Conservation (phyloP, 2,113 vertebrate species). For the Thomomys bottae region DNA sequence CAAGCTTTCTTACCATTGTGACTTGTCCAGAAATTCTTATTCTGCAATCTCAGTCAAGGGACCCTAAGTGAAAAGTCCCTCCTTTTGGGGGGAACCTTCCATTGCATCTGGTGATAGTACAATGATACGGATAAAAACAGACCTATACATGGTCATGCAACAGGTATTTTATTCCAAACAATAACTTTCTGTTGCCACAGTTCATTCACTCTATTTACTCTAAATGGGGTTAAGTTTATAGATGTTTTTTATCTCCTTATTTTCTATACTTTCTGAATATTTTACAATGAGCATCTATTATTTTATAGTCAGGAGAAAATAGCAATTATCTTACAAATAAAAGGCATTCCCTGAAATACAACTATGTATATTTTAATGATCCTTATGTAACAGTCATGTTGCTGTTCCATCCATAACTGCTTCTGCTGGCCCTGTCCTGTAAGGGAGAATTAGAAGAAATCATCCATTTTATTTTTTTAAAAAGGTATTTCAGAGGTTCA, state of each 20-base stretch:
- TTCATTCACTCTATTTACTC: neutral
- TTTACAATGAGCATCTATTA: constrained; percentile 34
- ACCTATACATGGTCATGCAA: neutral
- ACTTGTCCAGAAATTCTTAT: no score
- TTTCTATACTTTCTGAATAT: constrained; percentile 57
- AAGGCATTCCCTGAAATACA: constrained; percentile 1
- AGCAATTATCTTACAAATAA: neutral
- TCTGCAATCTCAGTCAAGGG: no score
- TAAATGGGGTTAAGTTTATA: constrained; percentile 19
- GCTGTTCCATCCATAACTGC: neutral
- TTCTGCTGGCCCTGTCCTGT: neutral
- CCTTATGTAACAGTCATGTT: neutral
- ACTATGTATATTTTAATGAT: neutral
- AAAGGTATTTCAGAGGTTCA: neutral
- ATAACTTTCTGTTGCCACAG: constrained; percentile 14
- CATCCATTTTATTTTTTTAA: neutral
- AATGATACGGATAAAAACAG: constrained; percentile 1
- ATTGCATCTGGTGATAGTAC: neutral
- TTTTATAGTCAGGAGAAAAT: constrained; percentile 37
- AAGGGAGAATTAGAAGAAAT: neutral
- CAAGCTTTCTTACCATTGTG: no score
- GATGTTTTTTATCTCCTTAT: constrained; percentile 55
- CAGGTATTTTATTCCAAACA: neutral
- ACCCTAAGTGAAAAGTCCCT: no score
- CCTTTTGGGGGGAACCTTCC: no score